Evolutionary conservation across 2,113 vertebrate species (phyloP).

Genomic region (Pelvicachromis taeniatus): DNA sequence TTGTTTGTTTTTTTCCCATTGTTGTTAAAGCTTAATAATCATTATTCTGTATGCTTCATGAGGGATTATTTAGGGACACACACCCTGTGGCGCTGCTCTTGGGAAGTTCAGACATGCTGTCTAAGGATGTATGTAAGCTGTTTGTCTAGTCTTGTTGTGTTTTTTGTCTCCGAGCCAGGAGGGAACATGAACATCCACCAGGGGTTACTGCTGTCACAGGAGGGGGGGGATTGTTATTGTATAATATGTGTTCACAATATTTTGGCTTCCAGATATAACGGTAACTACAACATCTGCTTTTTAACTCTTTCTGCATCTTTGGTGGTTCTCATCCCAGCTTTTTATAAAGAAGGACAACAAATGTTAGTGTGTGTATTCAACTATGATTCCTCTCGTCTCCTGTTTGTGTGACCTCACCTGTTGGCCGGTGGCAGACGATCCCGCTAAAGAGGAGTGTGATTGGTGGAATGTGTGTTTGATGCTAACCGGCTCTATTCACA

Average conservation of each 20-base stretch:
- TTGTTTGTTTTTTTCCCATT: accelerated
- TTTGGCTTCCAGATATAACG: background rate
- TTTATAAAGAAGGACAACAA: background rate
- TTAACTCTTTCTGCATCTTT: background rate
- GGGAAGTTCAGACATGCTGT: background rate
- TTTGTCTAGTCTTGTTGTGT: conserved; percentile 4
- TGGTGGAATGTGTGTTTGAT: conserved; percentile 23
- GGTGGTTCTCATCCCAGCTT: background rate
- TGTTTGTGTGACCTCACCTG: conserved; percentile 4
- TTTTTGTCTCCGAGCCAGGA: background rate
- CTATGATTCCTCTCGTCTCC: background rate
- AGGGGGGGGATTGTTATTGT: background rate
- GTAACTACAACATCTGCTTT: background rate
- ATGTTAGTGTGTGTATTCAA: background rate
- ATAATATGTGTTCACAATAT: background rate
- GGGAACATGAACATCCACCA: background rate
- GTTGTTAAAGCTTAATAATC: background rate
- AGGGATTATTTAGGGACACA: background rate
- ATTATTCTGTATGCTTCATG: background rate
- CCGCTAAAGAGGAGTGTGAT: background rate
- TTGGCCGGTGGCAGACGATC: background rate
- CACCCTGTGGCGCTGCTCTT: background rate
- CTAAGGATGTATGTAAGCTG: background rate
- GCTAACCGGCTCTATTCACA: background rate
- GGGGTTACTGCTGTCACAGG: background rate